Evolutionary conservation across 2,113 vertebrate genomes (phyloP).

Genomic region (Lepidothrix coronata): DNA sequence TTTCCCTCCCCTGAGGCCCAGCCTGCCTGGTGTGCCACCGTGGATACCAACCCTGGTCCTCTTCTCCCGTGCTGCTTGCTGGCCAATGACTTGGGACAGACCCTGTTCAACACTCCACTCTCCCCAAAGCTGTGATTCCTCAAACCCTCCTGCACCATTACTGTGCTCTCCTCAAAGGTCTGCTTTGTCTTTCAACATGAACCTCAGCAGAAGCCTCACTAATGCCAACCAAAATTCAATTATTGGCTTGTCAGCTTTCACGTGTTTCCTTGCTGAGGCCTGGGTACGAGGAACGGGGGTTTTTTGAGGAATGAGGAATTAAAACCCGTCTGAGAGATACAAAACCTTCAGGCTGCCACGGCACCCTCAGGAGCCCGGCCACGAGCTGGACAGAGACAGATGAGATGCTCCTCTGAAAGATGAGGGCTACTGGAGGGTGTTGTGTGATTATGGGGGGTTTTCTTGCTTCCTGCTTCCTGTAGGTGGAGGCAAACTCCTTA

Average conservation of each 20-base stretch:
- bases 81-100: rapidly evolving
- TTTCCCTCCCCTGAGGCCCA: rapidly evolving
- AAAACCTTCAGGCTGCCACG: not conserved
- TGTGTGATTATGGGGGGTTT: not conserved
- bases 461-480: constrained; percentile 67
- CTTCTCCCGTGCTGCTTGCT: rapidly evolving
- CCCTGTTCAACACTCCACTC: rapidly evolving
- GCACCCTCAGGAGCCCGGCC: not conserved
- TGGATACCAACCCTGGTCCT: not conserved
- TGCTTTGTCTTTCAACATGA: not conserved
- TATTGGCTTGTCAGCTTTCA: not conserved
- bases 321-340: not conserved
- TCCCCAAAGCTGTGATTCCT: not conserved
- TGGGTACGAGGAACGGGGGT: not conserved
- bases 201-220: not conserved
- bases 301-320: not conserved
- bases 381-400: not conserved
- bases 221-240: not conserved
- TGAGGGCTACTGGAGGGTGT: not conserved
- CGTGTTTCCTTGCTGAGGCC: rapidly evolving
- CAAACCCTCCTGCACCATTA: not conserved
- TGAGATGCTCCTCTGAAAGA: not conserved
- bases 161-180: not conserved
- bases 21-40: not conserved
- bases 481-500: constrained; percentile 80